These are phyloP conservation scores for Nixonia krombeini DNA, from an alignment of 1,140 invertebrate genomes.

Conservation along the genomic window DNA sequence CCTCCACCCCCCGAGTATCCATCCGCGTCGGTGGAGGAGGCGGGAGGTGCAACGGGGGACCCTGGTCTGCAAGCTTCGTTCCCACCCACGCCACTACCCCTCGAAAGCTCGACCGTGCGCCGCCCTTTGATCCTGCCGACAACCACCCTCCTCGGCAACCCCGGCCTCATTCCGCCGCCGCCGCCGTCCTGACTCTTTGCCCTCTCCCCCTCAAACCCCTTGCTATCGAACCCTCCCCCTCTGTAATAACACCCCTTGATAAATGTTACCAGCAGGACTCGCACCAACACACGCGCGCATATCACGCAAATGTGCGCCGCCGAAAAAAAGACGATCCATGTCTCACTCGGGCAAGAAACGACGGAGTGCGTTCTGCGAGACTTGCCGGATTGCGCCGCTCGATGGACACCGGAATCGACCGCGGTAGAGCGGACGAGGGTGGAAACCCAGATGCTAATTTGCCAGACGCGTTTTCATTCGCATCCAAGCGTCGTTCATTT, in stretches of 20 bases:
- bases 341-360: too few species aligned
- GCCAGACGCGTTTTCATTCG: too few species aligned
- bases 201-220: background rate
- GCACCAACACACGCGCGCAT: background rate
- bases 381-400: too few species aligned
- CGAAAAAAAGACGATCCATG: background rate
- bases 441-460: too few species aligned
- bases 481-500: too few species aligned
- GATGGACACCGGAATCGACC: too few species aligned
- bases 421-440: too few species aligned
- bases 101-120: conserved; percentile 61
- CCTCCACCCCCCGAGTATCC: conserved; percentile 60
- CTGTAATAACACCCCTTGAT: conserved; percentile 46
- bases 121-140: conserved; percentile 71
- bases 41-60: conserved; percentile 30
- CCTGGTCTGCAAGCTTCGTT: conserved; percentile 55
- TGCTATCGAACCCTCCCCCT: conserved; percentile 10
- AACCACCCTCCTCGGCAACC: conserved; percentile 59
- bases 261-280: conserved; percentile 38
- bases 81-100: conserved; percentile 21
- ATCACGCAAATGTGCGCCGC: conserved; percentile 22
- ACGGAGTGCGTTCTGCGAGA: too few species aligned
- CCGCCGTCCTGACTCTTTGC: conserved; percentile 22
- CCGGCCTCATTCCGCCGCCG: conserved; percentile 36
- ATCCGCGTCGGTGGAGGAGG: conserved; percentile 37